Percentiles rank a stretch among this genome's conserved stretches.
Evolutionary conservation across 2,888 invertebrate genomes (phyloP).

Genomic region (Ornithoptera alexandrae): DNA sequence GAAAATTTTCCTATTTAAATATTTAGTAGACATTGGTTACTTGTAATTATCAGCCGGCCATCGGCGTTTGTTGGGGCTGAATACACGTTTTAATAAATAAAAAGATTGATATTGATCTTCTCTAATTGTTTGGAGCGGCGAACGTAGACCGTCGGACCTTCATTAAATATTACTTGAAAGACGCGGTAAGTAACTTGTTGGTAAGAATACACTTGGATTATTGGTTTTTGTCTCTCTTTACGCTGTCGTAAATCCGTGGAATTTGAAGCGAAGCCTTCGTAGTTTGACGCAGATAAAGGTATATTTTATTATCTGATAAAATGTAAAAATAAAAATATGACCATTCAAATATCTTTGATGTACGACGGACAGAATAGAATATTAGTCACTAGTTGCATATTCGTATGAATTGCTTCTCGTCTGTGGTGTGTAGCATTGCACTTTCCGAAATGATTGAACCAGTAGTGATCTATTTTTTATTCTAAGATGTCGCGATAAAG

Average conservation of each 20-base stretch:
- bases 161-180: slow-evolving; percentile 72
- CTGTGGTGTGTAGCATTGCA: too few species aligned
- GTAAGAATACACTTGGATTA: slow-evolving; percentile 45
- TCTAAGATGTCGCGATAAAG: too few species aligned
- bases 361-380: too few species aligned
- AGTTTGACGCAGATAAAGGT: slow-evolving; percentile 32
- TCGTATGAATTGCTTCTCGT: too few species aligned
- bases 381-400: too few species aligned
- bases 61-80: slow-evolving; percentile 29
- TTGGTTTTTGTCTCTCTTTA: slow-evolving; percentile 48
- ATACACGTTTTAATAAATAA: slow-evolving; percentile 56
- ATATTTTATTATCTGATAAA: slow-evolving; percentile 30
- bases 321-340: slow-evolving; percentile 16
- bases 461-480: too few species aligned
- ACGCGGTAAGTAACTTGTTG: slow-evolving; percentile 60
- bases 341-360: slow-evolving; percentile 4
- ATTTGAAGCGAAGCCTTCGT: slow-evolving; percentile 33
- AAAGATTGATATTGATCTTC: slow-evolving; percentile 65
- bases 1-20: slow-evolving; percentile 3
- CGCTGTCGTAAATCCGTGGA: slow-evolving; percentile 38
- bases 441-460: too few species aligned
- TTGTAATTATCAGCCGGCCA: slow-evolving; percentile 13
- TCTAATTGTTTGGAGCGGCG: slow-evolving; percentile 65
- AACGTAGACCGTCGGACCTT: slow-evolving; percentile 54
- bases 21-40: slow-evolving; percentile 13